Conservation (phyloP, 2,797 vertebrate genomes). For the Ctenopoma kingsleyae region DNA sequence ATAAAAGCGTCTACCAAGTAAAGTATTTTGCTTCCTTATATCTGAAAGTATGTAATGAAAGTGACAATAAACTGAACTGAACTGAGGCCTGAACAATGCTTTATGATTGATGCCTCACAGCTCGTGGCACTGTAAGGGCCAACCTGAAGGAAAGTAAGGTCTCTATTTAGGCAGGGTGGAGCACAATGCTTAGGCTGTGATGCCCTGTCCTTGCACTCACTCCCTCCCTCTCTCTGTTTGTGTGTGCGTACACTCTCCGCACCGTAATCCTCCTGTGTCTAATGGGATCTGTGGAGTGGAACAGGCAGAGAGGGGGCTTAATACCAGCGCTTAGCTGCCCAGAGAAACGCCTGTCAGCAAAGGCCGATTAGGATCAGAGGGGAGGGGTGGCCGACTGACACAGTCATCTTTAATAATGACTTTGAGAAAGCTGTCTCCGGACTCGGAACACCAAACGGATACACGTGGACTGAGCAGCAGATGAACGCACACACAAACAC, state of each 20-base stretch:
- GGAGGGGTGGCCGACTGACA: slow-evolving; percentile 79
- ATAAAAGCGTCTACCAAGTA: too few species aligned
- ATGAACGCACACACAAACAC: slow-evolving; percentile 35
- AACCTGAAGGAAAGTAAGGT: slow-evolving; percentile 31
- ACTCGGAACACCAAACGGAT: slow-evolving; percentile 51
- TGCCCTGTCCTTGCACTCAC: slow-evolving; percentile 68
- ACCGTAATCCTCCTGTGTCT: slow-evolving; percentile 83
- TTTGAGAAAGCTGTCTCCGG: slow-evolving; percentile 76
- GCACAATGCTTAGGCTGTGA: slow-evolving; percentile 41
- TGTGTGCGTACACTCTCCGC: slow-evolving; percentile 56
- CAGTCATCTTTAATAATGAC: slow-evolving; percentile 86
- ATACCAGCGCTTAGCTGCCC: slow-evolving; percentile 81
- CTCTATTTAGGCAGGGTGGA: slow-evolving; percentile 47
- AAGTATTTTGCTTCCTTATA: too few species aligned
- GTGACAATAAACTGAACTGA: too few species aligned
- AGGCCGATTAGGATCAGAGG: slow-evolving; percentile 85
- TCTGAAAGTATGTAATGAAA: too few species aligned
- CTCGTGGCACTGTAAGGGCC: background rate
- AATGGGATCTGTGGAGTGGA: slow-evolving; percentile 86
- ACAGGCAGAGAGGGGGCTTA: slow-evolving; percentile 83
- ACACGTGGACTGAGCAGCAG: slow-evolving; percentile 20
- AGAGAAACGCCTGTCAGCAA: slow-evolving; percentile 84
- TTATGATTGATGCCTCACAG: background rate
- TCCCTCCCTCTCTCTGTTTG: slow-evolving; percentile 33
- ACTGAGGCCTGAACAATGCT: background rate